These are phyloP conservation scores for Arrhamphus sclerolepis DNA, from an alignment of 2,797 vertebrate genomes.

Conservation along the genomic window DNA sequence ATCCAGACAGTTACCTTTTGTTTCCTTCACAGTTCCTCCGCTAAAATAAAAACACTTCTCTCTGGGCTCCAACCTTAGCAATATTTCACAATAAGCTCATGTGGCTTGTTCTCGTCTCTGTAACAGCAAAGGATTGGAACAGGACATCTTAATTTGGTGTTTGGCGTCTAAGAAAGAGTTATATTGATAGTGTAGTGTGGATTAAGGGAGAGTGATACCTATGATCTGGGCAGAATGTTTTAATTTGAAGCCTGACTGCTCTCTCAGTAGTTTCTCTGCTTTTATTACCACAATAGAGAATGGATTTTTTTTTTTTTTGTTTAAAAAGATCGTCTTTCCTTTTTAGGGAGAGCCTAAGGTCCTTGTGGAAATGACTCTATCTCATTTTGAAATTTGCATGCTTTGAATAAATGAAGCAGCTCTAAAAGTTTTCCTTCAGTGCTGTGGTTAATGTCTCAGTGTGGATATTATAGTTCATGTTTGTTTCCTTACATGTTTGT, in stretches of 20 bases:
- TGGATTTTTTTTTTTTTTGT: conserved; percentile 58
- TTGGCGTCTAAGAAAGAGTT: conserved; percentile 39
- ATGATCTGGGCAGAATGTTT: conserved; percentile 72
- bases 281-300: conserved; percentile 70
- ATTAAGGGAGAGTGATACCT: conserved; percentile 71
- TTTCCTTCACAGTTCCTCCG: conserved; percentile 25
- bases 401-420: conserved; percentile 64
- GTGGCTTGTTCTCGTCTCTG: conserved; percentile 22
- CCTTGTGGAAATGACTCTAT: conserved; percentile 69
- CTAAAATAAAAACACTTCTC: conserved; percentile 16
- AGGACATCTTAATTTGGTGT: conserved; percentile 52
- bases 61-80: conserved; percentile 22
- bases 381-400: conserved; percentile 73
- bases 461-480: conserved; percentile 25
- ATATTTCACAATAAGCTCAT: conserved; percentile 31
- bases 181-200: conserved; percentile 54
- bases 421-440: conserved; percentile 32
- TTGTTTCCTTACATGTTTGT: conserved; percentile 25
- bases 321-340: conserved; percentile 54
- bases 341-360: conserved; percentile 55
- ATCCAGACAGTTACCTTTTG: conserved; percentile 21
- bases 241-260: conserved; percentile 77
- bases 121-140: conserved; percentile 24
- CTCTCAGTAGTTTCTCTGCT: conserved; percentile 55
- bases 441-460: conserved; percentile 34